A percentile compares a stretch with the other conserved stretches of the same genome.
Evolutionary conservation across 53 echinoderm and acorn worm genomes (phyloP).

Genomic region (Crossaster papposus): DNA sequence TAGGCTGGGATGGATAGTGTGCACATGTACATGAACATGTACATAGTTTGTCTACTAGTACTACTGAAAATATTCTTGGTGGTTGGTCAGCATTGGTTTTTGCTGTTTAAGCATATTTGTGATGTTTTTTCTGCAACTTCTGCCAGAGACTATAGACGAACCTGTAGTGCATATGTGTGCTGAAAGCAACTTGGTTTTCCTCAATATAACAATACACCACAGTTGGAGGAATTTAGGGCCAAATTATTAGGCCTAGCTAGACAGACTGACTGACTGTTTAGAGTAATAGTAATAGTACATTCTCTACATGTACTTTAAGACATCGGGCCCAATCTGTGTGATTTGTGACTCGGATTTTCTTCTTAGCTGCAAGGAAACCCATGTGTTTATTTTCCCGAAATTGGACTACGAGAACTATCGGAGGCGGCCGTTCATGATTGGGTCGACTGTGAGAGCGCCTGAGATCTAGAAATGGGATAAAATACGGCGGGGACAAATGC

Average conservation of each 20-base stretch:
- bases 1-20: not conserved
- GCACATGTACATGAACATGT: not conserved
- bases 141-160: not conserved
- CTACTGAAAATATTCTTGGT: not conserved
- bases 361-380: not conserved
- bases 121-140: too few relatives aligned
- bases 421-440: not conserved
- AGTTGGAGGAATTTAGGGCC: too few relatives aligned
- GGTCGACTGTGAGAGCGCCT: not conserved
- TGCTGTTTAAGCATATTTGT: constrained; percentile 31
- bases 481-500: not conserved
- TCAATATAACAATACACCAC: too few relatives aligned
- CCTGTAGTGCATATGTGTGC: not conserved
- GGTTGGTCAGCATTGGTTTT: not conserved
- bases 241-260: too few relatives aligned
- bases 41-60: not conserved
- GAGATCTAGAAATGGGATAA: not conserved
- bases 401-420: not conserved
- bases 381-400: not conserved
- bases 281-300: too few relatives aligned
- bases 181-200: not conserved
- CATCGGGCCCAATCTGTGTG: not conserved
- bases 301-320: too few relatives aligned
- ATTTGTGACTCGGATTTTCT: not conserved
- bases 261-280: too few relatives aligned